Conservation (phyloP, 2,888 invertebrate genomes). For the Perizoma flavofasciatum region DNA sequence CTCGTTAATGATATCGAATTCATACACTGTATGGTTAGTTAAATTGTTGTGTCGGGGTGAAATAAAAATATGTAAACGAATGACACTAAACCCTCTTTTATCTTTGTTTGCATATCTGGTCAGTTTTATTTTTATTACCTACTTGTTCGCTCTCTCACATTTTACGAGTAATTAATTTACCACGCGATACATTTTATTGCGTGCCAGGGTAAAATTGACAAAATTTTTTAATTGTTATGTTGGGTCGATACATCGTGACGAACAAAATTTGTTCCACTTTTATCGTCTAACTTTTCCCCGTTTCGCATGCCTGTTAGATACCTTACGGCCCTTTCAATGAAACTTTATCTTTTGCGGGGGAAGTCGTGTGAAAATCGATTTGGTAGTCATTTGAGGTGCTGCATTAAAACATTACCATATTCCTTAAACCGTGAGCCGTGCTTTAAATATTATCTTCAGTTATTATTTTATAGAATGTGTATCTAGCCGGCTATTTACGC, state of each 20-base stretch:
- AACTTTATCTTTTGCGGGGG: constrained; percentile 17
- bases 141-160: not conserved
- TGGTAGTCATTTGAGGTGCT: constrained; percentile 16
- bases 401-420: constrained; percentile 3
- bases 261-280: constrained; percentile 26
- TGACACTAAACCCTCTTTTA: too few relatives aligned
- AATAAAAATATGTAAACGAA: too few relatives aligned
- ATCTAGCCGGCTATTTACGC: too few relatives aligned
- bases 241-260: constrained; percentile 22
- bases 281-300: constrained; percentile 20
- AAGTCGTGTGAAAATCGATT: constrained; percentile 23
- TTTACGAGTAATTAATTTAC: constrained; percentile 11
- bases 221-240: constrained; percentile 14
- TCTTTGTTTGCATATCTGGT: too few relatives aligned
- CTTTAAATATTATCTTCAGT: too few relatives aligned
- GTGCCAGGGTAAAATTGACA: constrained; percentile 12
- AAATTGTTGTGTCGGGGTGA: too few relatives aligned
- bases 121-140: too few relatives aligned
- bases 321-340: constrained; percentile 14
- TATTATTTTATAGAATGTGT: not conserved
- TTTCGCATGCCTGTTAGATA: constrained; percentile 23
- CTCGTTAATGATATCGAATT: too few relatives aligned
- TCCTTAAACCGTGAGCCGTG: not conserved
- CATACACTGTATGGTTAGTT: too few relatives aligned
- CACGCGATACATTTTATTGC: constrained; percentile 14